Conservation (phyloP, 2,113 vertebrate species). For the Dicentrarchus labrax region DNA sequence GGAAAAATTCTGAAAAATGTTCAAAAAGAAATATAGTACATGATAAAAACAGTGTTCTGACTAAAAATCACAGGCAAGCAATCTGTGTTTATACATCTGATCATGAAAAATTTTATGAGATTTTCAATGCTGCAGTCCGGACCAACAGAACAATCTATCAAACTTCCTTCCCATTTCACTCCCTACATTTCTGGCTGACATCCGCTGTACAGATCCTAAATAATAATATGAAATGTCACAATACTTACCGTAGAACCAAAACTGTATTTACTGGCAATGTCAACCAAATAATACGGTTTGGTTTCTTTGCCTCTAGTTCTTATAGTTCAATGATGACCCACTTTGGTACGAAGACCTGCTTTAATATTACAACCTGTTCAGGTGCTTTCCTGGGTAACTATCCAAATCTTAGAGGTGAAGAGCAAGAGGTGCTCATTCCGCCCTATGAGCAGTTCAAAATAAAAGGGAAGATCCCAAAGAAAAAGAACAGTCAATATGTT, state of each 20-base stretch:
- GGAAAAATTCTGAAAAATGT: fast-evolving
- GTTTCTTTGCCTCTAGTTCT: constrained; percentile 39
- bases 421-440: constrained; percentile 44
- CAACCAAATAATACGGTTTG: constrained; percentile 35
- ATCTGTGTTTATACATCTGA: constrained; percentile 40
- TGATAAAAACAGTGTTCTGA: not conserved
- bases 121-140: not conserved
- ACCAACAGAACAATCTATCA: not conserved
- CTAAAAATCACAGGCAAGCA: constrained; percentile 24
- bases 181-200: constrained; percentile 53
- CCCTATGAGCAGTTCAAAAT: constrained; percentile 47
- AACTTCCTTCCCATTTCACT: constrained; percentile 18
- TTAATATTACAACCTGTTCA: constrained; percentile 19
- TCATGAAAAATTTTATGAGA: fast-evolving
- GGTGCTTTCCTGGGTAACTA: constrained; percentile 34
- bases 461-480: no score
- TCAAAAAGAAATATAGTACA: not conserved
- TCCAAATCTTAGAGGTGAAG: fast-evolving
- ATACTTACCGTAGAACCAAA: constrained; percentile 9
- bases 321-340: fast-evolving
- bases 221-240: not conserved
- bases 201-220: constrained; percentile 36
- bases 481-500: fast-evolving
- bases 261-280: fast-evolving
- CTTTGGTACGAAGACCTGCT: constrained; percentile 12